Conservation (phyloP, 2,888 invertebrate genomes). For the Schrankia costaestrigalis region DNA sequence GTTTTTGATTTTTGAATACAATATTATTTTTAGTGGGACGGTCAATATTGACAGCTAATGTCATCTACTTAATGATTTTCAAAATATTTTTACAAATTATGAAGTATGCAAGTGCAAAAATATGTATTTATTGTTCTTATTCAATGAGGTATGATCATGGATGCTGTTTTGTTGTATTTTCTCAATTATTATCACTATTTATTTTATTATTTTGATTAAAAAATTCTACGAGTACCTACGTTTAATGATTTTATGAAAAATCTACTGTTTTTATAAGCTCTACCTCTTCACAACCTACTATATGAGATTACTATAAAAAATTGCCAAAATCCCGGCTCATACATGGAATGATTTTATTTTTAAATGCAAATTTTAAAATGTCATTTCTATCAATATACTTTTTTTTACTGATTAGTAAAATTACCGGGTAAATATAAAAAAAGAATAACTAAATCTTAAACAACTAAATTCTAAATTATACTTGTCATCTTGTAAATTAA, state of each 20-base stretch:
- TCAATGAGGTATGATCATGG: conserved; percentile 53
- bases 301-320: conserved; percentile 67
- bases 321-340: conserved; percentile 64
- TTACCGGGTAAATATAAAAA: conserved; percentile 23
- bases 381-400: conserved; percentile 11
- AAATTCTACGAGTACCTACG: conserved; percentile 10
- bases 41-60: conserved; percentile 30
- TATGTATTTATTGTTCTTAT: conserved; percentile 37
- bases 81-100: no score
- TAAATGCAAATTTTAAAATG: conserved; percentile 44
- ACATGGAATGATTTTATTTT: conserved; percentile 50
- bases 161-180: conserved; percentile 33
- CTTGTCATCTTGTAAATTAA: conserved; percentile 24
- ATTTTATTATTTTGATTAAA: conserved; percentile 16
- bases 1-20: conserved; percentile 3
- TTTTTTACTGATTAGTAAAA: conserved; percentile 18
- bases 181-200: conserved; percentile 18
- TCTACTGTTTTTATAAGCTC: conserved; percentile 48
- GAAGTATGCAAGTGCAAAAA: conserved; percentile 67
- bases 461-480: conserved; percentile 19
- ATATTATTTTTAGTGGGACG: no score
- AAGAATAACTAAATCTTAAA: conserved; percentile 21
- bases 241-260: conserved; percentile 19
- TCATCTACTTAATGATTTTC: conserved; percentile 24
- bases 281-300: conserved; percentile 59